Evolutionary conservation across 2,888 invertebrate genomes (phyloP).

Genomic region (Ectropis crepuscularia): DNA sequence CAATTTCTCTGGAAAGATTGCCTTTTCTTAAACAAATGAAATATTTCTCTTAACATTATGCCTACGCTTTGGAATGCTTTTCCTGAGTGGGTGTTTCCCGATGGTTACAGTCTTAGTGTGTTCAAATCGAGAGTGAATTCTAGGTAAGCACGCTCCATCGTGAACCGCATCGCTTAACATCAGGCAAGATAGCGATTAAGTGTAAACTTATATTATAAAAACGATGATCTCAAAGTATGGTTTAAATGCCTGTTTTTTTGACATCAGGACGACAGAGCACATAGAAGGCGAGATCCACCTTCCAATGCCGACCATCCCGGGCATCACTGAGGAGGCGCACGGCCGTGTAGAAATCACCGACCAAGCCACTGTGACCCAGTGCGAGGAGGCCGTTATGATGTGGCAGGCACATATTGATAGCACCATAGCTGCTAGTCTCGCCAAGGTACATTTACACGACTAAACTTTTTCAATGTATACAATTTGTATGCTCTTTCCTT

Average conservation of each 20-base stretch:
- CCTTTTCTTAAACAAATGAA: no score
- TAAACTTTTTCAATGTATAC: no score
- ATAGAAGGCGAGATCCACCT: slow-evolving; percentile 90
- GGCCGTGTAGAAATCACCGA: slow-evolving; percentile 74
- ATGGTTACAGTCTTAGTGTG: no score
- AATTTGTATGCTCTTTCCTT: not conserved
- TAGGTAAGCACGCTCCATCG: no score
- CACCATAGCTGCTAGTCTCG: slow-evolving; percentile 60
- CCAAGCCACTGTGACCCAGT: slow-evolving; percentile 75
- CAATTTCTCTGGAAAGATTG: no score
- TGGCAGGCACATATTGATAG: slow-evolving; percentile 88
- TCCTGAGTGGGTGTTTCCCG: no score
- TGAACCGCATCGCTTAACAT: no score
- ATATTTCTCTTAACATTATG: no score
- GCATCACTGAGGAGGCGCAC: slow-evolving; percentile 67
- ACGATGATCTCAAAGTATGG: no score
- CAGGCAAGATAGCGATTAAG: no score
- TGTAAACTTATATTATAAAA: not conserved
- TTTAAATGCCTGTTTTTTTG: not conserved
- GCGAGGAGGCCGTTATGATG: slow-evolving; percentile 86
- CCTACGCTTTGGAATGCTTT: no score
- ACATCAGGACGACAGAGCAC: slow-evolving; percentile 88
- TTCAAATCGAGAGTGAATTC: no score
- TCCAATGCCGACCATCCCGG: slow-evolving; percentile 85
- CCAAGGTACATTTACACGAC: not conserved